phyloP scores from a whole-genome alignment of 2,888 invertebrate species.

The Monopis laevigella region DNA sequence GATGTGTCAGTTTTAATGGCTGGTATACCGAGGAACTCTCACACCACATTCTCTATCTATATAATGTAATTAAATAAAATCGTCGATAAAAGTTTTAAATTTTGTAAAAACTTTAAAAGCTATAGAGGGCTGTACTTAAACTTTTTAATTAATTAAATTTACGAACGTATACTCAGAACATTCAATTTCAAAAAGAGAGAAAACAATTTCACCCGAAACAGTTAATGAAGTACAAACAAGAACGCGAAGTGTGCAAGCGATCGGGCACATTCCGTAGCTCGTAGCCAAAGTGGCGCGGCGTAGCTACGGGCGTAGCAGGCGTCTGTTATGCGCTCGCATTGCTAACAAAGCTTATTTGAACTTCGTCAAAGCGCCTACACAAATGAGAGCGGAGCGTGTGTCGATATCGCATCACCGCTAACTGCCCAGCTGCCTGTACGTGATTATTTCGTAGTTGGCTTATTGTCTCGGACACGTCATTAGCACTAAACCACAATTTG shows the following conservation, averaged over 20 bases:
- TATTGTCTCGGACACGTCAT: slow-evolving; percentile 7
- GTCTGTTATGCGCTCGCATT: slow-evolving; percentile 22
- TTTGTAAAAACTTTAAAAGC: too few species aligned
- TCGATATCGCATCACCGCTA: slow-evolving; percentile 1
- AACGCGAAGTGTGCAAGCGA: slow-evolving; percentile 4
- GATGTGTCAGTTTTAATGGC: too few species aligned
- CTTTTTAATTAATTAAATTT: too few species aligned
- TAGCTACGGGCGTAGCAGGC: slow-evolving; percentile 17
- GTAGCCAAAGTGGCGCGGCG: slow-evolving; percentile 12
- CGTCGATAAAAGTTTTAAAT: too few species aligned
- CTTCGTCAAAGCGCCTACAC: slow-evolving; percentile 12
- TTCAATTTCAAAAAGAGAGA: too few species aligned
- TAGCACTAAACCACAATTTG: neutral
- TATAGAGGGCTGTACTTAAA: too few species aligned
- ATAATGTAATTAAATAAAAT: too few species aligned
- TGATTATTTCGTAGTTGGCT: slow-evolving; percentile 12
- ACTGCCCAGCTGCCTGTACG: slow-evolving; percentile 6
- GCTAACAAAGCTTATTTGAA: slow-evolving; percentile 46
- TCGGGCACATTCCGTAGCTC: slow-evolving; percentile 7
- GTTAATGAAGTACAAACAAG: too few species aligned
- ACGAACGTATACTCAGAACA: too few species aligned
- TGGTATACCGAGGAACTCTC: too few species aligned
- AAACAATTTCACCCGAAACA: too few species aligned
- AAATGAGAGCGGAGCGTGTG: slow-evolving; percentile 7
- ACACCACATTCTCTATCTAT: too few species aligned